These are phyloP conservation scores for Drosophila birchii DNA, from an alignment of 2,888 invertebrate genomes.

Conservation along the genomic window DNA sequence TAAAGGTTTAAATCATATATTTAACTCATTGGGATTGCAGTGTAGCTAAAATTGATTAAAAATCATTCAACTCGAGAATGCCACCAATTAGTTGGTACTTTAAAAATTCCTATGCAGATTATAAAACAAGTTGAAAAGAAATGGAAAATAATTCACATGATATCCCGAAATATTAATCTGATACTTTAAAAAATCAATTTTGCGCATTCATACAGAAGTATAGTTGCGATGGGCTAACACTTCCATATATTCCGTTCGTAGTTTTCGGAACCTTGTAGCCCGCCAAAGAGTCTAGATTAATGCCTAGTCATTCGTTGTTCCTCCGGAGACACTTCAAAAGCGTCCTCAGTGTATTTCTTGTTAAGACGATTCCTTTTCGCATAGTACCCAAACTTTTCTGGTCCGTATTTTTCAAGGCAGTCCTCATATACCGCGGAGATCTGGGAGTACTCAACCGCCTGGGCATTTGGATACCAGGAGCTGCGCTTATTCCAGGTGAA, in stretches of 20 bases:
- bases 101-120: too few species aligned
- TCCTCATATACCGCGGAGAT: conserved; percentile 45
- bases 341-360: not conserved
- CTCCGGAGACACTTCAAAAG: not conserved
- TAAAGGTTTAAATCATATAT: too few species aligned
- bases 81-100: too few species aligned
- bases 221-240: conserved; percentile 28
- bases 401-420: conserved; percentile 38
- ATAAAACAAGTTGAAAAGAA: too few species aligned
- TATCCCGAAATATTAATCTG: too few species aligned
- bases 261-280: conserved; percentile 32
- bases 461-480: conserved; percentile 47
- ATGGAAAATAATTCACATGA: too few species aligned
- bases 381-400: conserved; percentile 35
- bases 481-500: conserved; percentile 18
- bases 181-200: not conserved
- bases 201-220: not conserved
- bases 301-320: not conserved
- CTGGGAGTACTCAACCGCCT: conserved; percentile 32
- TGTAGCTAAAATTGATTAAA: too few species aligned
- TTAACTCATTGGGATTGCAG: too few species aligned
- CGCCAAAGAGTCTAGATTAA: conserved; percentile 25
- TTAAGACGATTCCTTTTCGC: conserved; percentile 31
- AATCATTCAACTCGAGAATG: too few species aligned
- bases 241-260: conserved; percentile 55